A percentile compares a stretch with the other conserved stretches of the same genome.
These are phyloP conservation scores for Anoplopoma fimbria DNA, from an alignment of 2,113 vertebrate genomes.

Conservation along the genomic window DNA sequence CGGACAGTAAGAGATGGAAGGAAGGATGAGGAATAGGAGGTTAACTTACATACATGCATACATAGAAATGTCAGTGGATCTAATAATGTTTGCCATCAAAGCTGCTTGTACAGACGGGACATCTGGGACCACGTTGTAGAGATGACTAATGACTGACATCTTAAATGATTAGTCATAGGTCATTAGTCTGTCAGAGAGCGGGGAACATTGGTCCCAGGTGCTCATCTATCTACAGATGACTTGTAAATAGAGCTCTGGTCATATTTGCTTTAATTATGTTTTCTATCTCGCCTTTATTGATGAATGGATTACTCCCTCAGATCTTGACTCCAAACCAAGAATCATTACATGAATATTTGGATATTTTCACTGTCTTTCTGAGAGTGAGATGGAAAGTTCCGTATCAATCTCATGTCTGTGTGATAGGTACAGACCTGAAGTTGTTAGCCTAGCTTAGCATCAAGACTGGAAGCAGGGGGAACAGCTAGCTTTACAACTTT, in stretches of 20 bases:
- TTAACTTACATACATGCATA: neutral
- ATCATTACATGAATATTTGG: too few species aligned
- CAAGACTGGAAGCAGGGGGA: too few species aligned
- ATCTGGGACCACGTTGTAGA: neutral
- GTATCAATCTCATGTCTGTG: too few species aligned
- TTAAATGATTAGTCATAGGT: slow-evolving; percentile 7
- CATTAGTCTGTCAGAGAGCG: neutral
- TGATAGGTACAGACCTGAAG: too few species aligned
- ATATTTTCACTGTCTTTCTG: too few species aligned
- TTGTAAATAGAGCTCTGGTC: neutral
- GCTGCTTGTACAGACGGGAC: neutral
- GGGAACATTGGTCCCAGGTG: neutral
- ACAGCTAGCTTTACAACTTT: too few species aligned
- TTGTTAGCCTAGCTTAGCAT: too few species aligned
- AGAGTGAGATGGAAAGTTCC: too few species aligned
- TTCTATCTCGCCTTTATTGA: neutral
- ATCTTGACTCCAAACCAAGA: neutral
- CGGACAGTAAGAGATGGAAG: neutral
- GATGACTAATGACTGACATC: neutral
- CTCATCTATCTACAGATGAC: neutral
- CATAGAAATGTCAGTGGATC: neutral
- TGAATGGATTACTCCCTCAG: neutral
- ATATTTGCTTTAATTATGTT: neutral
- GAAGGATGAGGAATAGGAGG: neutral
- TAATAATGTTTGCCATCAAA: neutral